Base-by-base conservation (phyloP, 2,797 vertebrate species). In the Sebastes taczanowskii region DNA sequence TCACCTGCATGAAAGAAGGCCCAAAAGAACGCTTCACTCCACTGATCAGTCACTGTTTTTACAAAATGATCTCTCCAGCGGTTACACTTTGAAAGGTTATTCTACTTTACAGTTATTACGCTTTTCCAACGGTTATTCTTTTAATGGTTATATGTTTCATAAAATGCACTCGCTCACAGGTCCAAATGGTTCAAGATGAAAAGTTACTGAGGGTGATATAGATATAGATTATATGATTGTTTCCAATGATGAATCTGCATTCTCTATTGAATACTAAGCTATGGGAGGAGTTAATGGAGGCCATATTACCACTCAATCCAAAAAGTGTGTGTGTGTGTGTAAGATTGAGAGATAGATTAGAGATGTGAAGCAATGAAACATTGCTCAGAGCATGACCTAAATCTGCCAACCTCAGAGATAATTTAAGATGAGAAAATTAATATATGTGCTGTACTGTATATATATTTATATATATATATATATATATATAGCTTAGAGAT, bases 1-100 rank as follows among this genome's bases (percentile, higher is more conserved):
- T 92, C 78, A 83, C 87, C 81, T 94, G 93, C 94, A 95, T 94
- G 94, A 91, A 68, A 53, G 78, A 84, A 83, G 74, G 81, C 86
- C 74, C 74, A 34, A 67, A 72, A 32, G 70, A 87, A 88, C 11
- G 49, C 80, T 84, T 77, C 70, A 86, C 87, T 85, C 82, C 88
- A 83, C 83, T 78, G 66, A 82, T 86, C 74, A 73, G 63, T 77
- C 81, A 81, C 81, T 81, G 71, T 8, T 60, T 30, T 60, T 60
- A 16, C n/a, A 9, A 22, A 3, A 58, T 2, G 10, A 64, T 78
- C 46, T 52, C n/a, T 30, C 20, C 27, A 46, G 7, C 4, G 4
- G 27, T 81, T 76, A 53, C 76, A 76, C 27, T 73, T 71, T 62
- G 3, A 81, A 30, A 14, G 6, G 11, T 78, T 84, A 25, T 86